Percentiles rank a stretch among this genome's conserved stretches.
Conservation (phyloP, 2,888 invertebrate genomes). For the Diaperis boleti region DNA sequence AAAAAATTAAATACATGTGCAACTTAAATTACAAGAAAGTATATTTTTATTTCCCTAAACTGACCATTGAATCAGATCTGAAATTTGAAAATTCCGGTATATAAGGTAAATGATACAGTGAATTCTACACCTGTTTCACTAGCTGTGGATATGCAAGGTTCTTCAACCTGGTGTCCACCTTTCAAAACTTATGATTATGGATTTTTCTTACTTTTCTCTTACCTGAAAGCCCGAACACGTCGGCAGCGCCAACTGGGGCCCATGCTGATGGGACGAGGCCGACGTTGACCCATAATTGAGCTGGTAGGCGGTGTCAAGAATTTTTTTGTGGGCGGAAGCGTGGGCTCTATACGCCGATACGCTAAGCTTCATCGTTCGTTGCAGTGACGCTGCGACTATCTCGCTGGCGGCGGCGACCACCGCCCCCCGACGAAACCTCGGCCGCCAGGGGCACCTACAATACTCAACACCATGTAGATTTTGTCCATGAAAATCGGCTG, state of each 20-base stretch:
- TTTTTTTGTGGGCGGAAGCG: slow-evolving; percentile 90
- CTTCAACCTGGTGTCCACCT: no score
- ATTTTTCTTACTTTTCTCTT: no score
- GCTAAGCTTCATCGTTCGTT: slow-evolving; percentile 80
- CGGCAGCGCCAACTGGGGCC: slow-evolving; percentile 56
- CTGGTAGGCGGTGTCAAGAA: slow-evolving; percentile 81
- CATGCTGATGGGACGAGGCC: slow-evolving; percentile 68
- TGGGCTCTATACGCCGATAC: slow-evolving; percentile 91
- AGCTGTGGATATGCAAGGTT: no score
- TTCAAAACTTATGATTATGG: no score
- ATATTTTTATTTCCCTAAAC: no score
- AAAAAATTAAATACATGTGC: no score
- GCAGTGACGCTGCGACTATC: slow-evolving; percentile 6
- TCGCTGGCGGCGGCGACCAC: slow-evolving; percentile 27
- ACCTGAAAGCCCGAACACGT: slow-evolving; percentile 68
- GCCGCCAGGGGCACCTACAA: slow-evolving; percentile 17
- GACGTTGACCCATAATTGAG: slow-evolving; percentile 83
- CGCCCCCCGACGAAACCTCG: slow-evolving; percentile 19
- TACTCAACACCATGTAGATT: background rate
- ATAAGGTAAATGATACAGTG: no score
- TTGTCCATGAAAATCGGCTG: no score
- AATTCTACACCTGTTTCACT: no score
- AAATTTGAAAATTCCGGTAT: no score
- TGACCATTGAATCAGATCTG: no score
- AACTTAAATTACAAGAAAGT: no score